These are phyloP conservation scores for Sternarchorhynchus goeldii DNA, from an alignment of 2,797 vertebrate species.

Conservation along the genomic window DNA sequence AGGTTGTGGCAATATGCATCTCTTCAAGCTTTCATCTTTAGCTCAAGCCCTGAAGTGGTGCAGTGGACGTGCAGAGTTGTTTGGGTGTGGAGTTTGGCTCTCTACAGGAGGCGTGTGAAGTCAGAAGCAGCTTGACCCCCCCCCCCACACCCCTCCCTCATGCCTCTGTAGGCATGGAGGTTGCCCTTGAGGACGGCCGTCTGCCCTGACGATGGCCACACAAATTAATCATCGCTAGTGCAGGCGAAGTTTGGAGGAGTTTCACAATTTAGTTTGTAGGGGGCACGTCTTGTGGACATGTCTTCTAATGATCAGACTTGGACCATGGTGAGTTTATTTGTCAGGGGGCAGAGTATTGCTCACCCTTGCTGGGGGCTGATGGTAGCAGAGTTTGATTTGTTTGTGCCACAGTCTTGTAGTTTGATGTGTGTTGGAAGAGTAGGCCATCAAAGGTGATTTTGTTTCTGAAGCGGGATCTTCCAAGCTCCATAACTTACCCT, in stretches of 20 bases:
- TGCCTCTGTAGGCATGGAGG: conserved; percentile 7
- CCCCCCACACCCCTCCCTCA: conserved; percentile 40
- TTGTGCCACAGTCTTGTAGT: conserved; percentile 2
- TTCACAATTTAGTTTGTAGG: not conserved
- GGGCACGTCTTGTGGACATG: conserved; percentile 11
- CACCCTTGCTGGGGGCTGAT: not conserved
- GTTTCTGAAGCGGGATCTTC: not conserved
- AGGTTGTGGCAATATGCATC: conserved; percentile 45
- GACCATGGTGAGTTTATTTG: conserved; percentile 20
- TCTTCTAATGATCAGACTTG: conserved; percentile 28
- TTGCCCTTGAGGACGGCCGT: conserved; percentile 19
- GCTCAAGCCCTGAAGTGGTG: conserved; percentile 51
- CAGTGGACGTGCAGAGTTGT: conserved; percentile 51
- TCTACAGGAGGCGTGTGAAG: conserved; percentile 56
- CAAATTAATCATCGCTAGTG: conserved; percentile 38
- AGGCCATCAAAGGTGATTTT: conserved; percentile 5
- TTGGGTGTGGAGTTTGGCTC: conserved; percentile 38
- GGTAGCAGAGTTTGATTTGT: conserved; percentile 23
- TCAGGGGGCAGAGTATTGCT: conserved; percentile 9
- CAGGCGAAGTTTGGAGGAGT: conserved; percentile 13
- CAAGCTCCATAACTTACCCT: not conserved
- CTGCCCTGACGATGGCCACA: not conserved
- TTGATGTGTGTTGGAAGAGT: conserved; percentile 2
- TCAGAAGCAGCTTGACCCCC: conserved; percentile 41
- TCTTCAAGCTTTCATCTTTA: conserved; percentile 62